Base-by-base conservation (phyloP, 2,797 vertebrate genomes). In the Agapornis canus region DNA sequence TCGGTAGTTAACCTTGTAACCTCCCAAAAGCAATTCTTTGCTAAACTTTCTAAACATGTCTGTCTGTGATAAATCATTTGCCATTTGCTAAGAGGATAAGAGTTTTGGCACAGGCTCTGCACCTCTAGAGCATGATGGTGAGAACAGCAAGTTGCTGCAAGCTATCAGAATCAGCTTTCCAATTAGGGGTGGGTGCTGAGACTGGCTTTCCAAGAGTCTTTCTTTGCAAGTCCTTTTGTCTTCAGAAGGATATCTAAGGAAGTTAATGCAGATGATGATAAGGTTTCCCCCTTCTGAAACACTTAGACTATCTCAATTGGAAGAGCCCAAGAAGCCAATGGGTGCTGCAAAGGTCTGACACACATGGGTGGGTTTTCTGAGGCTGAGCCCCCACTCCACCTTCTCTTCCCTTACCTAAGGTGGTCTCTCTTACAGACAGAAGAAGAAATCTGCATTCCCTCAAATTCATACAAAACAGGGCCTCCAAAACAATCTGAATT, bases 1-100 rank as follows among this genome's bases (percentile, higher is more conserved):
- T 99, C 77, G 98, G 98, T 98, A 99, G 99, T 99, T 99, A 99
- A 99, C 99, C 99, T 98, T 96, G 70, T 98, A 98, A 99, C 99
- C 99, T 98, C 94, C 97, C 97, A 97, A 98, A 98, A 97, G 97
- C 90, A 92, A 98, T 96, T 97, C 98, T 98, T 64, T 98, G 98
- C 98, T 98, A 98, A 99, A 98, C 97, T 98, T 98, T 98, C 97
- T 97, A 98, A 98, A 98, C 98, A 97, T 96, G 98, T 97, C 97
- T 97, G 82, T 95, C 93, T 98, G 98, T 98, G 98, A 99, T 99
- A 98, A 99, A 99, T 99, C 94, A 90, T 95, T 95, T 2, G 15
- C 81, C 35, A 13, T 82, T 91, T 68, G 92, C 90, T 95, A 93
- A 96, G 88, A 93, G 92, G 73, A 94, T 82, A 89, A 86, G 83